Evolutionary conservation across 2,797 vertebrate genomes (phyloP).

Genomic region (Ataeniobius toweri): DNA sequence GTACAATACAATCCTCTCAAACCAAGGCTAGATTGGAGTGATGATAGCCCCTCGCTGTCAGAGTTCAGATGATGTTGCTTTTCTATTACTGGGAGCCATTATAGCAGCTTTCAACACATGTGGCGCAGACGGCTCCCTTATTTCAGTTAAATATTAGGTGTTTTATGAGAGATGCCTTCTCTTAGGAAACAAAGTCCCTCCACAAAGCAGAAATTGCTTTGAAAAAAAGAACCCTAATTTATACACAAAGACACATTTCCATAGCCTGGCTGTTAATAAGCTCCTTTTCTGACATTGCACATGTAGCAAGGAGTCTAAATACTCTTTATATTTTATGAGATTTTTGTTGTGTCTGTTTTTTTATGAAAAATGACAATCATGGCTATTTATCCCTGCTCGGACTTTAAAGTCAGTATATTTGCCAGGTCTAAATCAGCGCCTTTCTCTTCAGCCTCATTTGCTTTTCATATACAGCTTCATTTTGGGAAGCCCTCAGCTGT

Average conservation of each 20-base stretch:
- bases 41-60: slow-evolving; percentile 51
- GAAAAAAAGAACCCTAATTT: background rate
- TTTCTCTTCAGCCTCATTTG: background rate
- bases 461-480: background rate
- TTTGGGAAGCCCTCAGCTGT: background rate
- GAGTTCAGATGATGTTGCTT: slow-evolving; percentile 38
- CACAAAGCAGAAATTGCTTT: background rate
- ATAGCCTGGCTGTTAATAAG: background rate
- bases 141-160: background rate
- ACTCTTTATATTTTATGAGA: background rate
- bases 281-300: too few species aligned
- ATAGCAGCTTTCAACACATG: background rate
- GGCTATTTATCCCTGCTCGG: background rate
- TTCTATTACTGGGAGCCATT: background rate
- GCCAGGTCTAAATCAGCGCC: background rate
- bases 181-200: background rate
- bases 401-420: background rate
- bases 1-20: slow-evolving; percentile 60
- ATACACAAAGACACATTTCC: background rate
- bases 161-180: background rate
- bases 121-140: background rate
- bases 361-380: background rate
- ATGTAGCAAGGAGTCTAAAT: background rate
- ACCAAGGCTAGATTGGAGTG: slow-evolving; percentile 59
- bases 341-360: background rate